Evolutionary conservation across 2,888 invertebrate species (phyloP).

Genomic region (Lacanobia oleracea): DNA sequence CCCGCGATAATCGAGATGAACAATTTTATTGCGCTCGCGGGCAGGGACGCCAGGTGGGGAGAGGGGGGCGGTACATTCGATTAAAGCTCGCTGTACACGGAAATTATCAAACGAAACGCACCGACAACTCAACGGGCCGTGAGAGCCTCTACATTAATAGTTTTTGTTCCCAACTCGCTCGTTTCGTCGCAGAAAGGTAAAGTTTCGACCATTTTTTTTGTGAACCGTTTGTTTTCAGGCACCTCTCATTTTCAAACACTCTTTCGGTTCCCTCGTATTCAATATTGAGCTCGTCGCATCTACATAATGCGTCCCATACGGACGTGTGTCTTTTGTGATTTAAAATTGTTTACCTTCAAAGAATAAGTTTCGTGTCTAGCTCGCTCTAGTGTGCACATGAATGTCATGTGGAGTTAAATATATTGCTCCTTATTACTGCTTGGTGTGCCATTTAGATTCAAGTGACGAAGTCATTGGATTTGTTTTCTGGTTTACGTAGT

Average conservation of each 20-base stretch:
- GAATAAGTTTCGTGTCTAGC: slow-evolving; percentile 52
- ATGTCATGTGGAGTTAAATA: slow-evolving; percentile 44
- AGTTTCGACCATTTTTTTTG: slow-evolving; percentile 72
- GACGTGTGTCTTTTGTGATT: slow-evolving; percentile 68
- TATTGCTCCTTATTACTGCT: slow-evolving; percentile 42
- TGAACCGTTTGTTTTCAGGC: slow-evolving; percentile 76
- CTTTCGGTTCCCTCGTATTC: slow-evolving; percentile 68
- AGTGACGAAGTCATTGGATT: neutral
- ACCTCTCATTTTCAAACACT: slow-evolving; percentile 75
- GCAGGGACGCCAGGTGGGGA: slow-evolving; percentile 60
- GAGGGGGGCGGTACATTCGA: slow-evolving; percentile 82
- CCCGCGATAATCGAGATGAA: slow-evolving; percentile 80
- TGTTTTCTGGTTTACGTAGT: neutral
- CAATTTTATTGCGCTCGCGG: slow-evolving; percentile 81
- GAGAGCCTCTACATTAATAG: slow-evolving; percentile 87
- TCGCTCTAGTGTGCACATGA: slow-evolving; percentile 20
- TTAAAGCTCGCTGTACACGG: slow-evolving; percentile 88
- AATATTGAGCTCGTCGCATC: slow-evolving; percentile 72
- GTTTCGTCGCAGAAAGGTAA: slow-evolving; percentile 82
- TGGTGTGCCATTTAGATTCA: slow-evolving; percentile 5
- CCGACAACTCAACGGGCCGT: slow-evolving; percentile 87
- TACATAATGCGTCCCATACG: slow-evolving; percentile 66
- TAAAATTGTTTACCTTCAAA: slow-evolving; percentile 52
- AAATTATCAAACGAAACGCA: slow-evolving; percentile 90
- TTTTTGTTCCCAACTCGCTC: slow-evolving; percentile 86